phyloP scores from a whole-genome alignment of 1,140 invertebrate genomes.

The Chymomyza costata region DNA sequence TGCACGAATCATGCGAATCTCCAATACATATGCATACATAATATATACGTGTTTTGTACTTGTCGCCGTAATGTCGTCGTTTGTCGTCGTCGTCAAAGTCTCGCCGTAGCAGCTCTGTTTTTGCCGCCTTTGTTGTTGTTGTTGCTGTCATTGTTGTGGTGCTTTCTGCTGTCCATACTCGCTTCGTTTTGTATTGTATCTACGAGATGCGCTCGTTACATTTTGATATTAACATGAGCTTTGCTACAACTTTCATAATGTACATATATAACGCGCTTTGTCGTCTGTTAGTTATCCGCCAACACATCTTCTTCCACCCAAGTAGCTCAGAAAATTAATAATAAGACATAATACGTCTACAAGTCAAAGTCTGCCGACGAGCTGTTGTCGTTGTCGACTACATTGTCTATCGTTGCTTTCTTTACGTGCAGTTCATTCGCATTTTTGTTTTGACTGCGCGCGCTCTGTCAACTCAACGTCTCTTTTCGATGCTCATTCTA shows the following conservation, averaged over 20 bases:
- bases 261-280: too few species aligned
- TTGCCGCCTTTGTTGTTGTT: slow-evolving; percentile 29
- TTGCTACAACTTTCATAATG: too few species aligned
- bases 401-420: slow-evolving; percentile 28
- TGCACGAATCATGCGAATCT: slow-evolving; percentile 71
- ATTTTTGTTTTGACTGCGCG: slow-evolving; percentile 62
- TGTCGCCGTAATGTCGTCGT: slow-evolving; percentile 61
- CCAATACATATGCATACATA: slow-evolving; percentile 42
- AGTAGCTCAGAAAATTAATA: slow-evolving; percentile 16
- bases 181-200: slow-evolving; percentile 14
- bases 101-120: slow-evolving; percentile 30
- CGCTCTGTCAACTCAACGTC: slow-evolving; percentile 22
- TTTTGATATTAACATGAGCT: slow-evolving; percentile 21
- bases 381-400: slow-evolving; percentile 32
- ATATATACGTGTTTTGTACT: slow-evolving; percentile 68
- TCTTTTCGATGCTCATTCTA: slow-evolving; percentile 58
- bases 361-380: slow-evolving; percentile 20
- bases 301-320: not conserved
- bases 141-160: slow-evolving; percentile 5
- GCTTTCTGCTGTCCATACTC: not conserved
- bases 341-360: slow-evolving; percentile 7
- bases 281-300: too few species aligned
- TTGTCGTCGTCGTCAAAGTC: slow-evolving; percentile 38
- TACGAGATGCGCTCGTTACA: slow-evolving; percentile 37
- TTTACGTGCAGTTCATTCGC: slow-evolving; percentile 44